Base-by-base conservation (phyloP, 2,888 invertebrate species). In the Ochropleura leucogaster region DNA sequence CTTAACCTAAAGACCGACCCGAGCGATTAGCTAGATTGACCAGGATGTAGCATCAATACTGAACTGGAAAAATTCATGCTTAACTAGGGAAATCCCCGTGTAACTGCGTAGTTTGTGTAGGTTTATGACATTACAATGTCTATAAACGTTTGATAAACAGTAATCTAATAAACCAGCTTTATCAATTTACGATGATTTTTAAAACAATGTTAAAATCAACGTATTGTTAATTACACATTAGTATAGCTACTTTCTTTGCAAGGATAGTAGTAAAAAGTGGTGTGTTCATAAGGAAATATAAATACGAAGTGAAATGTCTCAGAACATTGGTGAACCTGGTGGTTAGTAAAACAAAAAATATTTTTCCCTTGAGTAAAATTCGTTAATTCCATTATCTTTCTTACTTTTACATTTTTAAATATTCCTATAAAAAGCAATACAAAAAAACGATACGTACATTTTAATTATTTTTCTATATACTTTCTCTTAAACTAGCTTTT, bases 121-220 rank as follows among this genome's bases (percentile, higher is more conserved):
- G 4, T n/a, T 57, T 6, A 30, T 74, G 74, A 74, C 44, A 59
- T 57, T 74, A 18, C 14, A 8, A 18, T 18, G 2, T 12, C 9
- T 67, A 18, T 14, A 30, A 53, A 46, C 20, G 16, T 44, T 16
- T 40, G 72, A 79, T 76, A 79, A 70, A 55, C 20, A 16, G 51
- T 72, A 20, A 77, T 77, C 53, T 65, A 9, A 49, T 49, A 49
- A 1, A 20, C 53, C 12, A 47, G 4, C 44, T 16, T 80, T 77
- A 77, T 65, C 73, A 47, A 53, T 44, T 16, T 20, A 44, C 1
- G 18, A 6, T 16, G 10, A 59, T 16, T 63, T 72, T 71, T 80
- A 30, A 30, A 30, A 30, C 20, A 42, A 65, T 57, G 44, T 76
- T 79, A 70, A 76, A 70, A 49, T 40, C 30, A 20, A 20, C 12